A percentile compares a stretch with the other conserved stretches of the same genome.
Evolutionary conservation across 2,797 vertebrate genomes (phyloP).

Genomic region (Melanotaenia boesemani): DNA sequence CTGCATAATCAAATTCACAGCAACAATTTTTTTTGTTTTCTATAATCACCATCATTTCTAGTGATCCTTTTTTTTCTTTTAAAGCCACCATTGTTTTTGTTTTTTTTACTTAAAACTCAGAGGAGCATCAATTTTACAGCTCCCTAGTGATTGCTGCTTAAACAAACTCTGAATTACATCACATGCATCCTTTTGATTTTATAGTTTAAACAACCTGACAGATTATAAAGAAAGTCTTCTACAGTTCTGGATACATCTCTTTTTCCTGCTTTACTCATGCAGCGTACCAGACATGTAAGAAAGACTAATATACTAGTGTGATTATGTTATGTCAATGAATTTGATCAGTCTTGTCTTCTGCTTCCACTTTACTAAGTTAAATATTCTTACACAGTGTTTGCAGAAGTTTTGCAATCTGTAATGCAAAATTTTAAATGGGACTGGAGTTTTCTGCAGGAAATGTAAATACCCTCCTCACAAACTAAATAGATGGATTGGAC

Average conservation of each 20-base stretch:
- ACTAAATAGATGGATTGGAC: background rate
- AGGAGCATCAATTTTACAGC: conserved; percentile 19
- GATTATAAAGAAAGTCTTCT: conserved; percentile 31
- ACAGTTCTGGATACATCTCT: conserved; percentile 10
- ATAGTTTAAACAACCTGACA: conserved; percentile 28
- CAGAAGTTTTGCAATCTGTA: background rate
- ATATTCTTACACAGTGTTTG: conserved; percentile 16
- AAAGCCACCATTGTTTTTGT: background rate
- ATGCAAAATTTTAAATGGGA: background rate
- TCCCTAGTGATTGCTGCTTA: conserved; percentile 22
- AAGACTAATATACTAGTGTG: conserved; percentile 23
- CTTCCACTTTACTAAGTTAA: conserved; percentile 25
- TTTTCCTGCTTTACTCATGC: conserved; percentile 1
- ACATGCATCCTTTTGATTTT: conserved; percentile 32
- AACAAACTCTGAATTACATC: conserved; percentile 30
- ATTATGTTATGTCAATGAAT: conserved; percentile 39
- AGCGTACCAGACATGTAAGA: conserved; percentile 9
- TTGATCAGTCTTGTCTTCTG: background rate
- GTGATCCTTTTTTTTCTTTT: background rate
- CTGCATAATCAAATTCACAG: background rate
- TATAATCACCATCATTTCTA: background rate
- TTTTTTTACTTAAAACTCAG: conserved; percentile 30
- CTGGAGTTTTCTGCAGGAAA: conserved; percentile 5
- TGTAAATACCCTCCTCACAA: background rate
- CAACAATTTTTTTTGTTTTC: background rate